Evolutionary conservation across 37 sponge, comb jelly and placozoan species (phyloP).

Genomic region (Chondrilla cf. caribensis): DNA sequence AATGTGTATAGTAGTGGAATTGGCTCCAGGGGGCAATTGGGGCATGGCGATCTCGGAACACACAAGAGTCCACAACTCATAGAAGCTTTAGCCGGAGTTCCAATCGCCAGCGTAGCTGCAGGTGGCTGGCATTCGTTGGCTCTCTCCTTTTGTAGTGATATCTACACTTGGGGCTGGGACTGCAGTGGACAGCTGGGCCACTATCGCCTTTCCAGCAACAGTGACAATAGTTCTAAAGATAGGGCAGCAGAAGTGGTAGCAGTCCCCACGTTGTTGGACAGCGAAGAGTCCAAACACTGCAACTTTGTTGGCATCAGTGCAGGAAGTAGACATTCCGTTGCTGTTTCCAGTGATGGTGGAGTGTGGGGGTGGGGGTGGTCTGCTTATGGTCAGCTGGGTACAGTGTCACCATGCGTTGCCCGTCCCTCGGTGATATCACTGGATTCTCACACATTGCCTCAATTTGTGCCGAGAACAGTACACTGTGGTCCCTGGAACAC

Average conservation of each 20-base stretch:
- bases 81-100: slow-evolving; percentile 29
- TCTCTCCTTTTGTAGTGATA: slow-evolving; percentile 21
- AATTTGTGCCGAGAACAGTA: neutral
- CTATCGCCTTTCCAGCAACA: neutral
- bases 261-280: neutral
- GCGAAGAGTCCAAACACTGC: neutral
- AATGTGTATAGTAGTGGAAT: neutral
- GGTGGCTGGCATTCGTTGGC: slow-evolving; percentile 38
- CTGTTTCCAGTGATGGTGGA: neutral
- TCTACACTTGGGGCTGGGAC: slow-evolving; percentile 44
- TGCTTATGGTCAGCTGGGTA: slow-evolving; percentile 18
- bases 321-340: neutral
- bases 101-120: neutral
- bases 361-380: slow-evolving; percentile 29
- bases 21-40: slow-evolving; percentile 32
- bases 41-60: slow-evolving; percentile 9
- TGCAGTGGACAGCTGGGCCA: slow-evolving; percentile 28
- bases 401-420: neutral
- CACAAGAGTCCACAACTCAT: neutral
- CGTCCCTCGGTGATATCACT: neutral
- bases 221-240: neutral
- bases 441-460: neutral
- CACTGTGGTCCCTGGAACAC: slow-evolving; percentile 19
- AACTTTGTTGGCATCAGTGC: neutral
- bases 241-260: neutral